These are phyloP conservation scores for Rhamphomyia laevipes DNA, from an alignment of 2,888 invertebrate species.

Conservation along the genomic window DNA sequence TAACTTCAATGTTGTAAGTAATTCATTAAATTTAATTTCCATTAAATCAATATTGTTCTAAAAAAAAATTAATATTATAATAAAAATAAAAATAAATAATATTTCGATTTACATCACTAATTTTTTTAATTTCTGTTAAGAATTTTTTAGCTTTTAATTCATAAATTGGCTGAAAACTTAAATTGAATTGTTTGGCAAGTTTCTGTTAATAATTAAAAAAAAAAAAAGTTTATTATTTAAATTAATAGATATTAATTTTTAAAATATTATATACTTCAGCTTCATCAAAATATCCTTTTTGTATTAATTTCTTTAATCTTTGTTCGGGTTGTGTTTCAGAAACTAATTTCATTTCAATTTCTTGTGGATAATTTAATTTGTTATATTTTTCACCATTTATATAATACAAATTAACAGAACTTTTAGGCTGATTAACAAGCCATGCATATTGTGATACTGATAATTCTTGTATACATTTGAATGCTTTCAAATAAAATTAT, in stretches of 20 bases:
- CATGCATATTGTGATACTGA: conserved; percentile 27
- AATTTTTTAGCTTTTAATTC: conserved; percentile 32
- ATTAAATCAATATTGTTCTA: conserved; percentile 18
- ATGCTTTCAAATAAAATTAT: conserved; percentile 19
- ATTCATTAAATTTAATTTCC: conserved; percentile 21
- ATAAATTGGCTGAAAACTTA: conserved; percentile 33
- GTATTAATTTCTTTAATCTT: conserved; percentile 33
- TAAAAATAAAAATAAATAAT: not conserved
- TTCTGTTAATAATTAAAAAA: conserved; percentile 18
- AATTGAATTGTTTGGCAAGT: conserved; percentile 32
- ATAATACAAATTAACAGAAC: conserved; percentile 34
- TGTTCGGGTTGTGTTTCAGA: conserved; percentile 35
- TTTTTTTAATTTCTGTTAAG: conserved; percentile 23
- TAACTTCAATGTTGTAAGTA: conserved; percentile 23
- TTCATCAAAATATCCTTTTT: conserved; percentile 33
- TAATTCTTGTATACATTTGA: conserved; percentile 29
- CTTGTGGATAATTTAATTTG: conserved; percentile 20
- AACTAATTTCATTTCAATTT: conserved; percentile 33
- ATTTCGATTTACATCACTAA: conserved; percentile 18
- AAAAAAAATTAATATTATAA: conserved; percentile 4
- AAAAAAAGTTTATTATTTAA: not conserved
- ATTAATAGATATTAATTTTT: no score
- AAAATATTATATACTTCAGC: conserved; percentile 29
- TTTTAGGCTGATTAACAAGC: conserved; percentile 33
- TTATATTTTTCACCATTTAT: conserved; percentile 23